A percentile compares a stretch with the other conserved stretches of the same genome.
Conservation (phyloP, 2,797 vertebrate genomes). For the Sphaeramia orbicularis region DNA sequence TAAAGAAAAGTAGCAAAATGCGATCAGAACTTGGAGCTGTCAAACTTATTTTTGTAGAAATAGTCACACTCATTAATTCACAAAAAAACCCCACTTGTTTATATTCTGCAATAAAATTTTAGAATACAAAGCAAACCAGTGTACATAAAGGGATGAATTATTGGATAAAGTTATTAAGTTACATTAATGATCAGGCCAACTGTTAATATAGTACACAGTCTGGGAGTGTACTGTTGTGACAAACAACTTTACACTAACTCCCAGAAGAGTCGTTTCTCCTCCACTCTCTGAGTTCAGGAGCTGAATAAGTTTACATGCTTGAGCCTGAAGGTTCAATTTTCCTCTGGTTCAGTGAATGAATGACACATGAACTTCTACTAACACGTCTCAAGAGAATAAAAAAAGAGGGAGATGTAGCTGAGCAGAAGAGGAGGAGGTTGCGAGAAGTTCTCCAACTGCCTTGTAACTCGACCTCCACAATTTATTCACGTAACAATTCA, state of each 20-base stretch:
- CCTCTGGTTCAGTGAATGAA: constrained; percentile 14
- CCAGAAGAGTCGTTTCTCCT: not conserved
- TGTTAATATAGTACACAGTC: not conserved
- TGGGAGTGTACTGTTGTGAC: not conserved
- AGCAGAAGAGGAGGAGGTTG: not conserved
- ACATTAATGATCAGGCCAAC: too few relatives aligned
- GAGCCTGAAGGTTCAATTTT: constrained; percentile 16
- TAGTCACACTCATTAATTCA: too few relatives aligned
- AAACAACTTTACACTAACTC: not conserved
- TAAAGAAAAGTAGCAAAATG: too few relatives aligned
- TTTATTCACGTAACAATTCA: constrained; percentile 14
- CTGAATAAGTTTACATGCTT: constrained; percentile 5
- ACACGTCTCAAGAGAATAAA: not conserved
- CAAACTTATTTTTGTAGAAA: too few relatives aligned
- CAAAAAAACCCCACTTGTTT: too few relatives aligned
- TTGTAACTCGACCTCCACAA: constrained; percentile 12
- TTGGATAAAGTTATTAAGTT: too few relatives aligned
- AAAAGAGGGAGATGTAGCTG: not conserved
- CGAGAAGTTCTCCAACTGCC: not conserved
- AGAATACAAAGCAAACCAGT: too few relatives aligned
- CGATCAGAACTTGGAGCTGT: too few relatives aligned
- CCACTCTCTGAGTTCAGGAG: not conserved
- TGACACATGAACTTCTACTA: constrained; percentile 33
- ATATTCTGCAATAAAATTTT: too few relatives aligned
- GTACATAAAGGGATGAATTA: too few relatives aligned